These are phyloP conservation scores for Dendrocopos noguchii DNA, from an alignment of 2,113 vertebrate genomes.

Conservation along the genomic window DNA sequence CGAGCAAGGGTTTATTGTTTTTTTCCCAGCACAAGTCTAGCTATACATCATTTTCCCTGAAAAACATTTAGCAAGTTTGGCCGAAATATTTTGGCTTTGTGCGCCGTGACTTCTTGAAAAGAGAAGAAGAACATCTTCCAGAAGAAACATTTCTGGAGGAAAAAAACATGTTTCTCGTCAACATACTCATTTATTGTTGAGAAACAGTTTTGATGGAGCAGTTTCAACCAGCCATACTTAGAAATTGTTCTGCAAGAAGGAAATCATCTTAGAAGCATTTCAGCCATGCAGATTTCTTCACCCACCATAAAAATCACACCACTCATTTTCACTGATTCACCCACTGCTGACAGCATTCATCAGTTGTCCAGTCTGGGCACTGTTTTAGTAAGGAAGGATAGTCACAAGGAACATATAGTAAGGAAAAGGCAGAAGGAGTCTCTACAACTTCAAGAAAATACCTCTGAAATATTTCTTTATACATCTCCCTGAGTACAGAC, in stretches of 20 bases:
- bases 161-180: conserved; percentile 11
- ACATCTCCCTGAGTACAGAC: neutral
- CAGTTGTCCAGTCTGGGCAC: neutral
- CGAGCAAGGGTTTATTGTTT: neutral
- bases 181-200: conserved; percentile 16
- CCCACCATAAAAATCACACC: neutral
- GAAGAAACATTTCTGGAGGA: conserved; percentile 4
- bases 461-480: neutral
- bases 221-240: conserved; percentile 23
- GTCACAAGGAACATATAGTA: neutral
- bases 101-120: neutral
- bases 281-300: conserved; percentile 39
- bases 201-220: conserved; percentile 6
- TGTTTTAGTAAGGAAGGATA: neutral
- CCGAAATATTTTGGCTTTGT: neutral
- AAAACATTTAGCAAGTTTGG: neutral
- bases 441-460: neutral
- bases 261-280: neutral
- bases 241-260: conserved; percentile 23
- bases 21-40: neutral
- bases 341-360: neutral
- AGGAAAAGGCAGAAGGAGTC: neutral
- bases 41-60: neutral
- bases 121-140: neutral
- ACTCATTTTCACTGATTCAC: conserved; percentile 29